Percentiles rank a stretch among this genome's conserved stretches.
Conservation (phyloP, 2,113 vertebrate species). For the Spea bombifrons region DNA sequence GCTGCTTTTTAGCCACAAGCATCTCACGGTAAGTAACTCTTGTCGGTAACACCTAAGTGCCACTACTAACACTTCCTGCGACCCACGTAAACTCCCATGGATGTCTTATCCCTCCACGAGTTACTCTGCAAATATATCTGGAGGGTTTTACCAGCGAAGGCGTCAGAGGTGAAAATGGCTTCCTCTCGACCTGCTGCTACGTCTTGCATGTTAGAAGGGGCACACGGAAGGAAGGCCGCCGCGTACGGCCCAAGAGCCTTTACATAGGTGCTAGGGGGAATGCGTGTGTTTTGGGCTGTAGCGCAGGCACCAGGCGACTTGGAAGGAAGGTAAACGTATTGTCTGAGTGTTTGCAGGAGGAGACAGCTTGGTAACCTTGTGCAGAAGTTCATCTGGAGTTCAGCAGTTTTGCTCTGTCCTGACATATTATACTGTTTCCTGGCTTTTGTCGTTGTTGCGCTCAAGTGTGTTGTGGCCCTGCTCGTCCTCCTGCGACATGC, state of each 20-base stretch:
- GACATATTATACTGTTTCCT: constrained; percentile 86
- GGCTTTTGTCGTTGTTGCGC: constrained; percentile 68
- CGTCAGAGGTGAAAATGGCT: background rate
- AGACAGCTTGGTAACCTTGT: constrained; percentile 62
- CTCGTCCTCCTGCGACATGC: constrained; percentile 54
- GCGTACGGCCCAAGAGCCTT: constrained; percentile 67
- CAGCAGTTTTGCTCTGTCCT: constrained; percentile 78
- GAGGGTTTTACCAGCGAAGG: constrained; percentile 6
- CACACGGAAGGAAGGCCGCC: constrained; percentile 82
- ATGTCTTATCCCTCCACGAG: background rate
- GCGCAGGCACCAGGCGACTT: constrained; percentile 61
- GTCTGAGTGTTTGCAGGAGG: constrained; percentile 73
- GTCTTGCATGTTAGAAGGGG: constrained; percentile 63
- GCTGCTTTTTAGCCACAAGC: background rate
- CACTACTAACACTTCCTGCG: background rate
- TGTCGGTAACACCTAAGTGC: background rate
- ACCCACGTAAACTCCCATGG: background rate
- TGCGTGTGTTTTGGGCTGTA: constrained; percentile 69
- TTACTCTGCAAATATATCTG: background rate
- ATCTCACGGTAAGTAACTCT: background rate
- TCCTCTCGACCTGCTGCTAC: constrained; percentile 18
- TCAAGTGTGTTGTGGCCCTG: constrained; percentile 33
- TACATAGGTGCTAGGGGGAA: constrained; percentile 72
- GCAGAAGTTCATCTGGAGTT: constrained; percentile 88
- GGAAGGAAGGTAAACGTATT: constrained; percentile 77